Evolutionary conservation across 2,888 invertebrate species (phyloP).

Genomic region (Andricus curvator): DNA sequence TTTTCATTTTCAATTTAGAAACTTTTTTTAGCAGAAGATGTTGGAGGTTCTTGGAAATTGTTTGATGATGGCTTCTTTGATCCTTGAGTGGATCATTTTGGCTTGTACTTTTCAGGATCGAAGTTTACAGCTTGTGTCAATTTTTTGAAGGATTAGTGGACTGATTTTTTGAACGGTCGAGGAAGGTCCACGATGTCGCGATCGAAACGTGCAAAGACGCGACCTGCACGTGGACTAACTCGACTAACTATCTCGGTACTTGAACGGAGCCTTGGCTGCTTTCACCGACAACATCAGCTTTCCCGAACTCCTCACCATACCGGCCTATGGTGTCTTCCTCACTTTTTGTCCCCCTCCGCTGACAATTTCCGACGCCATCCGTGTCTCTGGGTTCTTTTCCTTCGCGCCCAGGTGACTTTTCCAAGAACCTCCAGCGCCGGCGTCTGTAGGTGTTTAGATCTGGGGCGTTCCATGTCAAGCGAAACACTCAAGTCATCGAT

Average conservation of each 20-base stretch:
- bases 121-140: background rate
- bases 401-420: constrained; percentile 48
- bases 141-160: background rate
- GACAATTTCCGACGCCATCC: constrained; percentile 53
- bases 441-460: background rate
- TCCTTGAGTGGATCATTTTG: background rate
- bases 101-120: background rate
- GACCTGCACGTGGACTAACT: constrained; percentile 64
- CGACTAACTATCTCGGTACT: constrained; percentile 57
- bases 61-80: background rate
- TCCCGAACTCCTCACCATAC: constrained; percentile 66
- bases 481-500: too few relatives aligned
- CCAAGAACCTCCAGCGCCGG: constrained; percentile 39
- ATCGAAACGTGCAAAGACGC: constrained; percentile 47
- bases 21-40: background rate
- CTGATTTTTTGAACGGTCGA: background rate
- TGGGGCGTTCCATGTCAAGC: too few relatives aligned
- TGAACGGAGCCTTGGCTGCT: constrained; percentile 68
- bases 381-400: constrained; percentile 50
- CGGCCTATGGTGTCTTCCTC: constrained; percentile 49
- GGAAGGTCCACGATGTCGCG: constrained; percentile 32
- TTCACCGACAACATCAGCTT: constrained; percentile 74
- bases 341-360: constrained; percentile 57
- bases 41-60: background rate
- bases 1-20: background rate